Evolutionary conservation across 2,888 invertebrate species (phyloP).

Genomic region (Nemotelus pantherinus): DNA sequence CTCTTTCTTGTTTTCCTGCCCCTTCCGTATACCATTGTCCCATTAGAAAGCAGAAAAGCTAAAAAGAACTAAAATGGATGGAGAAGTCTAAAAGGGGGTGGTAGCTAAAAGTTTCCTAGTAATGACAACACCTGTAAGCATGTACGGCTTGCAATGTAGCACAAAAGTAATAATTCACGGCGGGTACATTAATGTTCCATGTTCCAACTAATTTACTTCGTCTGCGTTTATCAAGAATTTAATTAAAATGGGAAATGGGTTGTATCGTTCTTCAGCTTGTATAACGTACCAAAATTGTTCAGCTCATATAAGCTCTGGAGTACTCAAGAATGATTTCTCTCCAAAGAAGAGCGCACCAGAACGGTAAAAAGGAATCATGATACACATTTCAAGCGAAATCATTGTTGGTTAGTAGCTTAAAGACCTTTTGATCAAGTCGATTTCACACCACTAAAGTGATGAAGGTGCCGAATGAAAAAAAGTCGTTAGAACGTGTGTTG

Average conservation of each 20-base stretch:
- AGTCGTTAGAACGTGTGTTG: too few species aligned
- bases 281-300: constrained; percentile 36
- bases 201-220: constrained; percentile 51
- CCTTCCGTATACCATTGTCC: constrained; percentile 1
- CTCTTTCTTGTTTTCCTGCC: background rate
- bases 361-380: background rate
- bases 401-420: constrained; percentile 21
- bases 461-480: too few species aligned
- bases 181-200: constrained; percentile 49
- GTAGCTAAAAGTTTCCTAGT: constrained; percentile 2
- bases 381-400: background rate
- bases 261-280: constrained; percentile 27
- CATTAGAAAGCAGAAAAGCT: constrained; percentile 40
- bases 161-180: constrained; percentile 48
- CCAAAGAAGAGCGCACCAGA: background rate
- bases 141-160: constrained; percentile 39
- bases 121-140: constrained; percentile 41
- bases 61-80: background rate
- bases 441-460: background rate
- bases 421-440: constrained; percentile 24
- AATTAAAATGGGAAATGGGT: constrained; percentile 49
- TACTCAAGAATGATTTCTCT: background rate
- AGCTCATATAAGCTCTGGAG: constrained; percentile 25
- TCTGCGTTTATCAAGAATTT: constrained; percentile 51
- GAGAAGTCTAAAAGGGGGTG: background rate